Evolutionary conservation across 1,140 invertebrate species (phyloP).

Genomic region (Periplaneta americana): DNA sequence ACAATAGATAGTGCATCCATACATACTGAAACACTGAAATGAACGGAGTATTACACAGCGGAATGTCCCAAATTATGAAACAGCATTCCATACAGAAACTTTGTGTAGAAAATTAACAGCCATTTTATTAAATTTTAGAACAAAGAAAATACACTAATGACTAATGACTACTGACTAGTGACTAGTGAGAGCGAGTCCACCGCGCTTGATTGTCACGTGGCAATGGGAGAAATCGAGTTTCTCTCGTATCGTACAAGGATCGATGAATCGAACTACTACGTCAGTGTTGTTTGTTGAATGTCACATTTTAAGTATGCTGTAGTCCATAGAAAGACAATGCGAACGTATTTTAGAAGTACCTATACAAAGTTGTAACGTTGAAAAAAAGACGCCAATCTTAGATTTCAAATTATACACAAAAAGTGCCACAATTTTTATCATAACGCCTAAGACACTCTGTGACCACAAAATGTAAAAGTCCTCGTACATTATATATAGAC

Average conservation of each 20-base stretch:
- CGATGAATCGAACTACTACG: neutral
- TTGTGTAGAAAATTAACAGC: neutral
- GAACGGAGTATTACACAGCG: neutral
- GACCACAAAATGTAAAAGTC: neutral
- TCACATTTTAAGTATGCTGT: neutral
- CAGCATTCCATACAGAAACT: neutral
- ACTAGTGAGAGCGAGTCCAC: neutral
- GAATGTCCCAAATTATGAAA: neutral
- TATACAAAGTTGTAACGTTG: no score
- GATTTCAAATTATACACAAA: neutral
- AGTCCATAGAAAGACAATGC: no score
- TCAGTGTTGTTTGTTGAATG: neutral
- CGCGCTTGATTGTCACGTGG: slow-evolving; percentile 1
- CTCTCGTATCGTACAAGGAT: neutral
- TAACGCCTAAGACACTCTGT: neutral
- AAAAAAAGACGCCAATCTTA: no score
- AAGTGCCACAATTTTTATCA: neutral
- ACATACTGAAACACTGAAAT: neutral
- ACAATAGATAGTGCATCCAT: neutral
- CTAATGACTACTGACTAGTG: neutral
- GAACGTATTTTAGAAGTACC: no score
- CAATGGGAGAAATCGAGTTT: neutral
- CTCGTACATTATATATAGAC: neutral
- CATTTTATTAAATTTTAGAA: neutral
- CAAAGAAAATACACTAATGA: neutral